These are phyloP conservation scores for Oscheius sp. DNA, from an alignment of 2,888 invertebrate species.

Conservation along the genomic window DNA sequence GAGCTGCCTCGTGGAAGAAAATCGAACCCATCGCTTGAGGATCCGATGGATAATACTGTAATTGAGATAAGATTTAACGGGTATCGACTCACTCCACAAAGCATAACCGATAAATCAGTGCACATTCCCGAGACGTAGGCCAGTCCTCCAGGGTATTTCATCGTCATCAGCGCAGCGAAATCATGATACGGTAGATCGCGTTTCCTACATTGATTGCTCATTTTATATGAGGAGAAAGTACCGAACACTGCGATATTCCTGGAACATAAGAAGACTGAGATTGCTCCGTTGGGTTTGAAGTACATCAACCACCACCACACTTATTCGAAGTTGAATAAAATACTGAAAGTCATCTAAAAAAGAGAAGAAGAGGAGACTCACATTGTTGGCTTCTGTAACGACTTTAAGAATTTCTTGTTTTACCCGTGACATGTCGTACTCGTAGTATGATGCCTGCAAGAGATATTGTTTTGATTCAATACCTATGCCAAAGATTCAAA, in stretches of 20 bases:
- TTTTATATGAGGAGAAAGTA: not conserved
- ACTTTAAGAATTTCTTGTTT: constrained; percentile 60
- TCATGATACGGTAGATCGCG: constrained; percentile 63
- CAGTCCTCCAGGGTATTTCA: constrained; percentile 66
- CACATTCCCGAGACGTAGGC: constrained; percentile 68
- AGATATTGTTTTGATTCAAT: not conserved
- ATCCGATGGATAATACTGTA: constrained; percentile 67
- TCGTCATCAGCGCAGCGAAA: constrained; percentile 62
- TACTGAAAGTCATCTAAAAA: constrained; percentile 51
- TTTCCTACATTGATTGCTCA: constrained; percentile 27
- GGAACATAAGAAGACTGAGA: constrained; percentile 63
- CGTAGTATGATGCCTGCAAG: constrained; percentile 63
- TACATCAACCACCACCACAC: constrained; percentile 63
- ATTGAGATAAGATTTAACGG: constrained; percentile 17
- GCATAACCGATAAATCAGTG: constrained; percentile 57
- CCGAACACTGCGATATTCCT: constrained; percentile 46
- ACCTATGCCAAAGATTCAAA: no score
- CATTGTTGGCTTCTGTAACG: constrained; percentile 63
- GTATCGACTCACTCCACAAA: constrained; percentile 50
- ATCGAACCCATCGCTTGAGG: constrained; percentile 69
- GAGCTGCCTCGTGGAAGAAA: constrained; percentile 67
- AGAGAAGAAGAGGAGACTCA: no score
- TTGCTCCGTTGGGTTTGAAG: constrained; percentile 61
- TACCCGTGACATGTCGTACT: constrained; percentile 55
- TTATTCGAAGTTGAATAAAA: constrained; percentile 63